Conservation (phyloP, 2,113 vertebrate genomes). For the Harpagus bidentatus region DNA sequence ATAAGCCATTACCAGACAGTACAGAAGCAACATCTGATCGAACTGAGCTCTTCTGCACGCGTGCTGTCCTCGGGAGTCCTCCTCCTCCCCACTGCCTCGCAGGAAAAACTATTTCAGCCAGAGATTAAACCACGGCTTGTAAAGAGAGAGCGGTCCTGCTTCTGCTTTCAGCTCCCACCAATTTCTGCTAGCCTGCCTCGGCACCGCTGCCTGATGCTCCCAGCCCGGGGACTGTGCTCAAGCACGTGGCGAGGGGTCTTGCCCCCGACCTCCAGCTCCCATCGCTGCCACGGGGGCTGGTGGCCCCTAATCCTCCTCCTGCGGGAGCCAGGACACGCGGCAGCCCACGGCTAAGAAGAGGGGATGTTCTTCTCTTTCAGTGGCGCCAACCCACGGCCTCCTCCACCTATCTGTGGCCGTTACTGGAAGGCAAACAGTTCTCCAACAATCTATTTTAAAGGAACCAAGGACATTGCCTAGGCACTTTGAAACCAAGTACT, state of each 20-base stretch:
- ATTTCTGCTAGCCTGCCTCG: not conserved
- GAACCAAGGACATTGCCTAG: not conserved
- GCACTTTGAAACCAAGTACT: not conserved
- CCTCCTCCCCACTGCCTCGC: not conserved
- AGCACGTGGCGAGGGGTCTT: accelerated
- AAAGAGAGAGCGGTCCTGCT: not conserved
- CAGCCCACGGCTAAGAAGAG: not conserved
- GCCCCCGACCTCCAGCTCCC: not conserved
- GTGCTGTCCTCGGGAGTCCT: not conserved
- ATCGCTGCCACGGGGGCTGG: not conserved
- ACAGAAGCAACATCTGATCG: not conserved
- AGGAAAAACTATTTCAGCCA: not conserved
- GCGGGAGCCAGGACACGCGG: not conserved
- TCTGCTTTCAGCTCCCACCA: not conserved
- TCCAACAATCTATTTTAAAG: not conserved
- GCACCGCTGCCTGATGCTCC: accelerated
- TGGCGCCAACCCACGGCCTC: accelerated
- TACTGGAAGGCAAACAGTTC: not conserved
- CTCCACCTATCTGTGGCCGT: not conserved
- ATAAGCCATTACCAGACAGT: not conserved
- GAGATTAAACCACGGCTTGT: not conserved
- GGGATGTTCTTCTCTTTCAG: not conserved
- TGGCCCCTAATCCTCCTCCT: not conserved
- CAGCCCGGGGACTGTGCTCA: accelerated
- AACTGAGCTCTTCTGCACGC: not conserved